phyloP scores from a whole-genome alignment of 2,888 invertebrate species.

The Idaea aversata region DNA sequence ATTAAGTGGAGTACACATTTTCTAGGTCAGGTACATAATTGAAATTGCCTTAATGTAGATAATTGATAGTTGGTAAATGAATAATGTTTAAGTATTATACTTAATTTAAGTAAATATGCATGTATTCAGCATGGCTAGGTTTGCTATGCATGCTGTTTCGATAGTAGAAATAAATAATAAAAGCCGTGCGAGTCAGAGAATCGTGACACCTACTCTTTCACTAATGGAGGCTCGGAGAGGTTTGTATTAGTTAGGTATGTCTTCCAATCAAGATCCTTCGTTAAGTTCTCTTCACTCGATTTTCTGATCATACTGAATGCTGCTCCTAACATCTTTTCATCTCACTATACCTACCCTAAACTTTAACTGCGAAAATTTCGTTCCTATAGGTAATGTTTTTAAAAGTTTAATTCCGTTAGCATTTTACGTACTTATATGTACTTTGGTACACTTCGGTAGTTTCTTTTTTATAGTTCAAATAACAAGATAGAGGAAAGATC shows the following conservation, averaged over 20 bases:
- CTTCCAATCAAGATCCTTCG: slow-evolving; percentile 72
- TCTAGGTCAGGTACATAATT: background rate
- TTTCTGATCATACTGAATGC: slow-evolving; percentile 53
- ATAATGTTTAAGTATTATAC: slow-evolving; percentile 2
- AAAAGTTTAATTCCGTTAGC: background rate
- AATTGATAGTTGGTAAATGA: background rate
- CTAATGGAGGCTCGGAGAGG: slow-evolving; percentile 70
- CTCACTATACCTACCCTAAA: background rate
- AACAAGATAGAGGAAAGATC: background rate
- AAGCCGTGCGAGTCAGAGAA: slow-evolving; percentile 56
- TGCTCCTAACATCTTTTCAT: slow-evolving; percentile 7
- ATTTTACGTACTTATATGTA: background rate
- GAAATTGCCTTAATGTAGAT: background rate
- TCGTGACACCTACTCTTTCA: slow-evolving; percentile 76
- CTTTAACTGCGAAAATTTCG: background rate
- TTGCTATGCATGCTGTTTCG: slow-evolving; percentile 53
- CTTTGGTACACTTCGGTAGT: background rate
- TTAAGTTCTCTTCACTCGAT: slow-evolving; percentile 57
- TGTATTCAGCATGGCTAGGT: slow-evolving; percentile 45
- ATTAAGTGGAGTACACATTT: background rate
- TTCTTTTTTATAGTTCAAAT: background rate
- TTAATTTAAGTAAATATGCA: slow-evolving; percentile 53
- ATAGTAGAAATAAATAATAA: slow-evolving; percentile 73
- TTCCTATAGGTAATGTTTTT: background rate
- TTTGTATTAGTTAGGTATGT: slow-evolving; percentile 55